Conservation (phyloP, 1,140 invertebrate genomes). For the Drosophila sturtevanti region DNA sequence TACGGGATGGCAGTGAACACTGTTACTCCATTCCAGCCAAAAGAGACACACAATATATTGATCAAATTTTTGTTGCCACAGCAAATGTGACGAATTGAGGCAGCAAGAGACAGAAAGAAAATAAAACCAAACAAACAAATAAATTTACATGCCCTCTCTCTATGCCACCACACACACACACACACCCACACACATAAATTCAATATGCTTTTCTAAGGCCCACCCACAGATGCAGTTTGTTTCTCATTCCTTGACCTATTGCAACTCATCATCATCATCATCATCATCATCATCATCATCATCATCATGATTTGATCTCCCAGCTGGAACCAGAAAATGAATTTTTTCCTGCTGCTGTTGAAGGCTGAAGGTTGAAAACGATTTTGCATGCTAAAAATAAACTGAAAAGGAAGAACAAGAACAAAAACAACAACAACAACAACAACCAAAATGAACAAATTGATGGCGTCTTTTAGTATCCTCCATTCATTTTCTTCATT, state of each 20-base stretch:
- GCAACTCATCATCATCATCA: background rate
- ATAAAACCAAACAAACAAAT: conserved; percentile 52
- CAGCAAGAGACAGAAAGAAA: conserved; percentile 12
- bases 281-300: background rate
- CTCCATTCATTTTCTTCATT: background rate
- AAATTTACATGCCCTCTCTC: conserved; percentile 35
- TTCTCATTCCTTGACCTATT: background rate
- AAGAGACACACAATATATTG: conserved; percentile 52
- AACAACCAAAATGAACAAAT: conserved; percentile 33
- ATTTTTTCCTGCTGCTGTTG: conserved; percentile 18
- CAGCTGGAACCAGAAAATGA: conserved; percentile 2
- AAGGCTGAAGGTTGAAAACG: conserved; percentile 62
- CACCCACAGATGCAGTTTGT: background rate
- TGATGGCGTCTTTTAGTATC: conserved; percentile 62
- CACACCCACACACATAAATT: background rate
- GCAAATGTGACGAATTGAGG: conserved; percentile 22
- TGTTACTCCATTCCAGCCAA: background rate
- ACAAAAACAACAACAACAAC: background rate
- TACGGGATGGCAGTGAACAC: conserved; percentile 15
- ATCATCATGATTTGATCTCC: background rate
- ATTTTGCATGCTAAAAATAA: conserved; percentile 79
- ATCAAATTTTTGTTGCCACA: conserved; percentile 75
- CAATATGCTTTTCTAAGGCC: no score
- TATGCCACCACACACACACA: background rate
- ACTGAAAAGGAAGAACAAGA: conserved; percentile 13